Percentiles rank a stretch among this genome's conserved stretches.
phyloP scores from a whole-genome alignment of 1,140 invertebrate species.

The Aphis gossypii region DNA sequence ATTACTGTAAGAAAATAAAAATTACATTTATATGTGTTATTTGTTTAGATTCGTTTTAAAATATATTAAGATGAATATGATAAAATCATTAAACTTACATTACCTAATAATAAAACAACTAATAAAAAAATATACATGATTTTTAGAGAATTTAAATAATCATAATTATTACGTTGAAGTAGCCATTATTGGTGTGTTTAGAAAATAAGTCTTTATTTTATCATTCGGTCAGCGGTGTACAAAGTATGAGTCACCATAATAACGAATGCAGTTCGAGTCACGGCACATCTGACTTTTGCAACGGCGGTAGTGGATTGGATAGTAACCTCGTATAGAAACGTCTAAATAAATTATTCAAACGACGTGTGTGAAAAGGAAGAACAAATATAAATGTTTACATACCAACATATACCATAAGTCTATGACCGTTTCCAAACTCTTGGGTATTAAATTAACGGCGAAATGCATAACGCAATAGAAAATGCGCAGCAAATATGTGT shows the following conservation, averaged over 20 bases:
- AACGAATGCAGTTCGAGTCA: not conserved
- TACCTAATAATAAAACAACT: not conserved
- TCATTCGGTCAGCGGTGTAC: not conserved
- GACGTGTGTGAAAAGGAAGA: not conserved
- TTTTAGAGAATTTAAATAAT: no score
- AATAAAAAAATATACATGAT: not conserved
- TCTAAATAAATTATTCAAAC: conserved; percentile 1
- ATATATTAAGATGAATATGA: not conserved
- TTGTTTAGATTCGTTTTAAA: no score
- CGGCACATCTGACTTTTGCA: not conserved
- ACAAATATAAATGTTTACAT: not conserved
- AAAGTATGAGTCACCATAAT: not conserved
- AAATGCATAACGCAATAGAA: not conserved
- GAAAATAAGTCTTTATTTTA: not conserved
- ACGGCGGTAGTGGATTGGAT: no score
- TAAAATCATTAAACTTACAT: no score
- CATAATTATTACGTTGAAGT: not conserved
- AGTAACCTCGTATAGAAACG: not conserved
- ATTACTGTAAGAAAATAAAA: not conserved
- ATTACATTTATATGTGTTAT: not conserved
- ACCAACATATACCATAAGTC: not conserved
- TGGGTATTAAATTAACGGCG: not conserved
- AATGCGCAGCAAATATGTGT: not conserved
- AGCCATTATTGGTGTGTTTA: not conserved
- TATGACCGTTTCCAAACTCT: not conserved